These are phyloP conservation scores for Empis stercorea DNA, from an alignment of 2,888 invertebrate species.

Conservation along the genomic window DNA sequence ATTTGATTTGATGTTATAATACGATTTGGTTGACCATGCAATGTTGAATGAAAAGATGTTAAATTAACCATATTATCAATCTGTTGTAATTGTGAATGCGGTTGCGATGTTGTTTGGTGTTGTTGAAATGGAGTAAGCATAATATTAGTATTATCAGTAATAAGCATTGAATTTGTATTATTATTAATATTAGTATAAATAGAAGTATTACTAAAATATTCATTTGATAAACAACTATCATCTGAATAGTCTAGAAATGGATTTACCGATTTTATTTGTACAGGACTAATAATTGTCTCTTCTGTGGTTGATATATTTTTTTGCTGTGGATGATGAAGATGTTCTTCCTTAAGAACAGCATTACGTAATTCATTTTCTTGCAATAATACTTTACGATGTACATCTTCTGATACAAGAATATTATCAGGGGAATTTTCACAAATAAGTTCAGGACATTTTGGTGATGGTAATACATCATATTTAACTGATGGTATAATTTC, in stretches of 20 bases:
- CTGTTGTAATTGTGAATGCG: constrained; percentile 15
- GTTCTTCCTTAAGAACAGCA: constrained; percentile 21
- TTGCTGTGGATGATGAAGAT: constrained; percentile 8
- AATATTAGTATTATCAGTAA: background rate
- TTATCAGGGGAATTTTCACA: constrained; percentile 34
- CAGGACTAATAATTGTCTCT: constrained; percentile 11
- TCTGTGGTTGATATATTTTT: constrained; percentile 6
- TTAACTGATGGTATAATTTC: constrained; percentile 27
- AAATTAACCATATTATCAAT: constrained; percentile 11
- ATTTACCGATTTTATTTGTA: constrained; percentile 29
- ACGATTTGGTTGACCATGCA: constrained; percentile 9
- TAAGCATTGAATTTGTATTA: constrained; percentile 13
- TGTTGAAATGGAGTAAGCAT: background rate
- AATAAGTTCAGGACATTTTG: constrained; percentile 27
- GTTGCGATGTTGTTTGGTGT: background rate
- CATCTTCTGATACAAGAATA: constrained; percentile 31
- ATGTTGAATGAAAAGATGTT: constrained; percentile 9
- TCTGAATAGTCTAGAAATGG: constrained; percentile 26
- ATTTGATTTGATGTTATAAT: constrained; percentile 28
- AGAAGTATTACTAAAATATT: constrained; percentile 14
- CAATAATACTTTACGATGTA: constrained; percentile 32
- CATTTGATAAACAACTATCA: constrained; percentile 13
- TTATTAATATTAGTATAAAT: constrained; percentile 14
- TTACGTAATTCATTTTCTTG: constrained; percentile 34
- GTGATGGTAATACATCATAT: constrained; percentile 21